A percentile compares a stretch with the other conserved stretches of the same genome.
phyloP scores from a whole-genome alignment of 92 coral and sea anemone species.

The Epizoanthus stellaris region DNA sequence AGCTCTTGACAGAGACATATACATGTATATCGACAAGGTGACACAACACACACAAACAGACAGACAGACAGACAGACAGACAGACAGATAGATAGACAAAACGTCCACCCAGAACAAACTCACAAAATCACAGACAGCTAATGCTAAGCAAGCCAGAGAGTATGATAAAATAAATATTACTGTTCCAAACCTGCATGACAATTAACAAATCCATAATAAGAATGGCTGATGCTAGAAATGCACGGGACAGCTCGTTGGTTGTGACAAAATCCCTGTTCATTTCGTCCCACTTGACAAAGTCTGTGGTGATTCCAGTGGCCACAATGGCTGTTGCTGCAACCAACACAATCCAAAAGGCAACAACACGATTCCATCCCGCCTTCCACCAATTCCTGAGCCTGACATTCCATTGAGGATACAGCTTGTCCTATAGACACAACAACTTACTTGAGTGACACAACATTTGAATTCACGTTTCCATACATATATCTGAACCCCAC shows the following conservation, averaged over 20 bases:
- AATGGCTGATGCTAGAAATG: slow-evolving; percentile 92
- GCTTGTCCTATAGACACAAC: slow-evolving; percentile 75
- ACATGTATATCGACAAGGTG: no score
- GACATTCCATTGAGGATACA: slow-evolving; percentile 93
- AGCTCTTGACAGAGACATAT: no score
- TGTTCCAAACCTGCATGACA: slow-evolving; percentile 88
- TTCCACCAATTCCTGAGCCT: slow-evolving; percentile 83
- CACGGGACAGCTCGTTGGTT: slow-evolving; percentile 94
- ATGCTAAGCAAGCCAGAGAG: no score
- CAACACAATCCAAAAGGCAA: slow-evolving; percentile 91
- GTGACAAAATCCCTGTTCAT: slow-evolving; percentile 89
- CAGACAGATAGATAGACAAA: no score
- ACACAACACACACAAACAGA: no score
- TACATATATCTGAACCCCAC: no score
- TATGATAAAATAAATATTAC: background rate
- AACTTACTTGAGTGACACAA: background rate
- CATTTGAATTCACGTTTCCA: no score
- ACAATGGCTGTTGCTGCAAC: slow-evolving; percentile 84
- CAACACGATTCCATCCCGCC: slow-evolving; percentile 89
- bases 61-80: no score
- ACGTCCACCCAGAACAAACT: no score
- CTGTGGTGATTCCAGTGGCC: slow-evolving; percentile 90
- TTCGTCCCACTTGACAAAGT: slow-evolving; percentile 85
- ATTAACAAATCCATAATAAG: slow-evolving; percentile 89
- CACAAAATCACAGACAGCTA: no score